Conservation (phyloP, 2,888 invertebrate genomes). For the Drosophila stalkeri region DNA sequence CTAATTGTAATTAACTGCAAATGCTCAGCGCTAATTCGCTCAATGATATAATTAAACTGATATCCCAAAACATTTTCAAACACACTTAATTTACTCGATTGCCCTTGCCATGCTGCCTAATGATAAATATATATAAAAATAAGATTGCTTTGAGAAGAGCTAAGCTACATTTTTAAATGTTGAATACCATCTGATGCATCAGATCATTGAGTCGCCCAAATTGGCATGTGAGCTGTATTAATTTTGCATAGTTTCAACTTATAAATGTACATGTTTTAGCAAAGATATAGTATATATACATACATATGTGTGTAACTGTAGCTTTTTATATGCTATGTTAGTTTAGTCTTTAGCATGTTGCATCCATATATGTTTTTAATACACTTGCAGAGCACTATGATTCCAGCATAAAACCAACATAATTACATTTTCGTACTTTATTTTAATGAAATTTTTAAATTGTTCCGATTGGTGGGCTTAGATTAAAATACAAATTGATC, state of each 20-base stretch:
- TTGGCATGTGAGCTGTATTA: conserved; percentile 66
- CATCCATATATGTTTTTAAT: conserved; percentile 45
- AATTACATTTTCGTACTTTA: neutral
- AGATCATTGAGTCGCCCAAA: conserved; percentile 8
- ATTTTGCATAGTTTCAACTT: conserved; percentile 58
- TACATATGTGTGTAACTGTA: conserved; percentile 23
- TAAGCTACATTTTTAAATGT: neutral
- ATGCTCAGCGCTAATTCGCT: conserved; percentile 11
- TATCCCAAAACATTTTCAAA: conserved; percentile 15
- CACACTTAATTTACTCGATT: conserved; percentile 12
- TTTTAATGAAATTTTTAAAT: too few species aligned
- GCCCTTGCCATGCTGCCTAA: conserved; percentile 8
- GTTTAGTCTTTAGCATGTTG: conserved; percentile 68
- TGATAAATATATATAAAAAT: neutral
- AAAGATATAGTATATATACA: neutral
- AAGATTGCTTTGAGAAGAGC: neutral
- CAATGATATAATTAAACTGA: conserved; percentile 5
- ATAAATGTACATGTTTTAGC: conserved; percentile 16
- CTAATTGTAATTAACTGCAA: conserved; percentile 50
- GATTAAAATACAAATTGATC: neutral
- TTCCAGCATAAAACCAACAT: neutral
- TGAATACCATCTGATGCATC: conserved; percentile 8
- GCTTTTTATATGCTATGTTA: conserved; percentile 41
- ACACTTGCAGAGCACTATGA: conserved; percentile 7
- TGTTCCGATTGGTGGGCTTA: too few species aligned